Conservation (phyloP, 2,888 invertebrate species). For the Epinotia nisella region DNA sequence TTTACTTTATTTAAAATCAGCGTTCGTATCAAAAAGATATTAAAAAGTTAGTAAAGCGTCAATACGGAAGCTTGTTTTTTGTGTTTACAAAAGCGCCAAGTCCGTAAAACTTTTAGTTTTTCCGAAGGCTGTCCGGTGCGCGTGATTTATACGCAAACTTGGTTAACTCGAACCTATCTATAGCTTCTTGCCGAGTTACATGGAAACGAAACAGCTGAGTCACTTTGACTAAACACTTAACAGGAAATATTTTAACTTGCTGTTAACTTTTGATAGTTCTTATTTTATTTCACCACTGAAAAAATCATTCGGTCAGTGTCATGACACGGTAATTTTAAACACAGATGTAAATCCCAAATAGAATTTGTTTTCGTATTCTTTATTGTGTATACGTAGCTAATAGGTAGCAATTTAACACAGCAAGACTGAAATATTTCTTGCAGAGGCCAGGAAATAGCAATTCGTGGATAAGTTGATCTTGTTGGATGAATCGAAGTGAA, state of each 20-base stretch:
- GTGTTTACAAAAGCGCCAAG: conserved; percentile 48
- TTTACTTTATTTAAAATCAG: neutral
- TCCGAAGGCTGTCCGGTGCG: conserved; percentile 52
- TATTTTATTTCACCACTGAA: neutral
- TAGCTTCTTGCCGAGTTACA: conserved; percentile 18
- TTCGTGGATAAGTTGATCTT: too few relatives aligned
- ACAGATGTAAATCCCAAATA: too few relatives aligned
- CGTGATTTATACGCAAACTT: conserved; percentile 58
- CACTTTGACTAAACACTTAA: conserved; percentile 17
- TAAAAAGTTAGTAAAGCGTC: conserved; percentile 21
- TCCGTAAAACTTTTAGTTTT: conserved; percentile 54
- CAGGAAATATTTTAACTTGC: neutral
- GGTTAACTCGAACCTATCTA: conserved; percentile 44
- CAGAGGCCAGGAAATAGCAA: too few relatives aligned
- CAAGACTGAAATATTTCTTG: too few relatives aligned
- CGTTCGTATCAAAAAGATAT: conserved; percentile 27
- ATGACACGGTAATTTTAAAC: too few relatives aligned
- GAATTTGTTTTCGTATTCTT: too few relatives aligned
- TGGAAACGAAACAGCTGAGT: conserved; percentile 17
- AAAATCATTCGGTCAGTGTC: too few relatives aligned
- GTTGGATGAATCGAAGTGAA: too few relatives aligned
- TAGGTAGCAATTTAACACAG: too few relatives aligned
- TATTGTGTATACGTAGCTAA: too few relatives aligned
- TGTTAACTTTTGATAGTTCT: neutral
- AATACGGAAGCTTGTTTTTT: conserved; percentile 48